Evolutionary conservation across 2,113 vertebrate genomes (phyloP).

Genomic region (Collichthys lucidus): DNA sequence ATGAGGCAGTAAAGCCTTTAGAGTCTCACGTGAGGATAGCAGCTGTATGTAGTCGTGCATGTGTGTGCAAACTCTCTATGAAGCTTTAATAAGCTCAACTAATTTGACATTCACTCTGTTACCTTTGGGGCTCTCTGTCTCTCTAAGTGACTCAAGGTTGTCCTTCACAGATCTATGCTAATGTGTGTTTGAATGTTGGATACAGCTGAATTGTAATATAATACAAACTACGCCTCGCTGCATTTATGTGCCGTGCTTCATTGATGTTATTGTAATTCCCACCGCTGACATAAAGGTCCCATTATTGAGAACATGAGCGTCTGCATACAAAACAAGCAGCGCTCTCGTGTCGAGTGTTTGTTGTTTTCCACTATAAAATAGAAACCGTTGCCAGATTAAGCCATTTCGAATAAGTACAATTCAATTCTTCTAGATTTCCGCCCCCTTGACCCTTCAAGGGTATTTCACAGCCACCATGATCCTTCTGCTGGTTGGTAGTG

Average conservation of each 20-base stretch:
- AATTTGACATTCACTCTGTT: slow-evolving; percentile 61
- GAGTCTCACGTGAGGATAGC: slow-evolving; percentile 49
- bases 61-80: slow-evolving; percentile 13
- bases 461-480: slow-evolving; percentile 42
- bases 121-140: slow-evolving; percentile 3
- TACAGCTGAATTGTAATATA: slow-evolving; percentile 42
- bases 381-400: not conserved
- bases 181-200: slow-evolving; percentile 35
- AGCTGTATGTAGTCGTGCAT: not conserved
- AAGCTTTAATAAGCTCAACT: slow-evolving; percentile 56
- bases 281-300: not conserved
- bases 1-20: slow-evolving; percentile 52
- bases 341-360: not conserved
- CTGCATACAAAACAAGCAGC: not conserved
- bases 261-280: slow-evolving; percentile 26
- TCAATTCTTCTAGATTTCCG: not conserved
- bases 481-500: slow-evolving; percentile 28
- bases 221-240: slow-evolving; percentile 20
- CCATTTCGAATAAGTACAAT: not conserved
- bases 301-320: slow-evolving; percentile 1
- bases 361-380: not conserved
- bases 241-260: slow-evolving; percentile 14
- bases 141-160: slow-evolving; percentile 32
- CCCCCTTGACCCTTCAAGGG: slow-evolving; percentile 63
- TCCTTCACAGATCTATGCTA: slow-evolving; percentile 49